Conservation (phyloP, 2,888 invertebrate genomes). For the Phaedon cochleariae region DNA sequence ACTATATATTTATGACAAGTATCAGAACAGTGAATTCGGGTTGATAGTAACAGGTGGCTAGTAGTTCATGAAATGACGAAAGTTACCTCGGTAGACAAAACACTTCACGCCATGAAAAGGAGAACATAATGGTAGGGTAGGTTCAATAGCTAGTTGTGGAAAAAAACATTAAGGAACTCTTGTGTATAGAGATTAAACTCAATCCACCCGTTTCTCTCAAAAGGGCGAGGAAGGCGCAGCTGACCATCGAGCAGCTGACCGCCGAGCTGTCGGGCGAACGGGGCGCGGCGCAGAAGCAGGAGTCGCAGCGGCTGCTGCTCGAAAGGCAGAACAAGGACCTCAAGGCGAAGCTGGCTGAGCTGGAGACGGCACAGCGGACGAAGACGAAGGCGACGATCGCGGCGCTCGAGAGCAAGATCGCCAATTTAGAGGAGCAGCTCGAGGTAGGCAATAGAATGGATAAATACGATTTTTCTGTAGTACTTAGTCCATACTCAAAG, state of each 20-base stretch:
- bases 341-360: constrained; percentile 92
- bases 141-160: too few relatives aligned
- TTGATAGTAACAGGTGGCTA: too few relatives aligned
- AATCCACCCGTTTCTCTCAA: too few relatives aligned
- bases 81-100: too few relatives aligned
- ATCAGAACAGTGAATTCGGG: too few relatives aligned
- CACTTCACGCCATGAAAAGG: too few relatives aligned
- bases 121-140: too few relatives aligned
- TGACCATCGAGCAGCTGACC: constrained; percentile 83
- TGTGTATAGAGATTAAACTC: too few relatives aligned
- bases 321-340: constrained; percentile 96
- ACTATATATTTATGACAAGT: too few relatives aligned
- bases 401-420: constrained; percentile 92
- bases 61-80: too few relatives aligned
- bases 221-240: constrained; percentile 86
- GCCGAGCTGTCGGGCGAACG: constrained; percentile 89
- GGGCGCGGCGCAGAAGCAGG: constrained; percentile 89
- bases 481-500: too few relatives aligned
- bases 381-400: constrained; percentile 95
- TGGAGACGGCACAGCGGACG: constrained; percentile 92
- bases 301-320: constrained; percentile 86
- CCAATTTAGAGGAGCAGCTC: constrained; percentile 94
- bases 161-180: too few relatives aligned
- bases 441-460: constrained; percentile 65
- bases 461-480: neutral